phyloP scores from a whole-genome alignment of 2,113 vertebrate genomes.

The Nycticorax nycticorax region DNA sequence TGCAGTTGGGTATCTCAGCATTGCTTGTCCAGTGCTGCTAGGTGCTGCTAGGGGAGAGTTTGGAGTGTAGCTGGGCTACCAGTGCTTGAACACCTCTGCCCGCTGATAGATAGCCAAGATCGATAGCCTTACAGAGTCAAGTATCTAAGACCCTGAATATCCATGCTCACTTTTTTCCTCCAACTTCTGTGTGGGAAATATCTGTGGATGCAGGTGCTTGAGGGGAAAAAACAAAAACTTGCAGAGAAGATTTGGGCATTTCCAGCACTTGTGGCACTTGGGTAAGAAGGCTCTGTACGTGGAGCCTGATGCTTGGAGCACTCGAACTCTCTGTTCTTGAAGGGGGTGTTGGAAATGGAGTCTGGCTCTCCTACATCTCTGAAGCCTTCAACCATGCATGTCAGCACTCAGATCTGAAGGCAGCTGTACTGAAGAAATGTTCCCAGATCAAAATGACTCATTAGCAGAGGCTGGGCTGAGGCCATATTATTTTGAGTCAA shows the following conservation, averaged over 20 bases:
- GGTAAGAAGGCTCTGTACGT: accelerated
- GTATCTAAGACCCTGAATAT: not conserved
- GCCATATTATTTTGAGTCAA: not conserved
- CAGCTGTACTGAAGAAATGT: not conserved
- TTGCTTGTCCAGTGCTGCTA: not conserved
- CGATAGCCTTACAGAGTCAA: not conserved
- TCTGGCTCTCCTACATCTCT: not conserved
- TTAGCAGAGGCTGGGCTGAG: not conserved
- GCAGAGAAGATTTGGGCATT: not conserved
- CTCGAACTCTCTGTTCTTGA: not conserved
- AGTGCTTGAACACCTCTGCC: not conserved
- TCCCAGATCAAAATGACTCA: slow-evolving; percentile 39
- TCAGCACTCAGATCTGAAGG: not conserved
- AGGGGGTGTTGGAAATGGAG: not conserved
- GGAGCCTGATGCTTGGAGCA: not conserved
- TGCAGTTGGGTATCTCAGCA: not conserved
- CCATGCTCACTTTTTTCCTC: not conserved
- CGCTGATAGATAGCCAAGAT: not conserved
- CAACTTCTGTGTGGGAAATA: not conserved
- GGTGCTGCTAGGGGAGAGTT: no score
- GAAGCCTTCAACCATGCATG: not conserved
- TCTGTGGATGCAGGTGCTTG: not conserved
- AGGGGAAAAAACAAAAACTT: not conserved
- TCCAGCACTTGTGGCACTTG: not conserved
- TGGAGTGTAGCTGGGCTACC: not conserved